Evolutionary conservation across 2,888 invertebrate genomes (phyloP).

Genomic region (Corbicula japonica): DNA sequence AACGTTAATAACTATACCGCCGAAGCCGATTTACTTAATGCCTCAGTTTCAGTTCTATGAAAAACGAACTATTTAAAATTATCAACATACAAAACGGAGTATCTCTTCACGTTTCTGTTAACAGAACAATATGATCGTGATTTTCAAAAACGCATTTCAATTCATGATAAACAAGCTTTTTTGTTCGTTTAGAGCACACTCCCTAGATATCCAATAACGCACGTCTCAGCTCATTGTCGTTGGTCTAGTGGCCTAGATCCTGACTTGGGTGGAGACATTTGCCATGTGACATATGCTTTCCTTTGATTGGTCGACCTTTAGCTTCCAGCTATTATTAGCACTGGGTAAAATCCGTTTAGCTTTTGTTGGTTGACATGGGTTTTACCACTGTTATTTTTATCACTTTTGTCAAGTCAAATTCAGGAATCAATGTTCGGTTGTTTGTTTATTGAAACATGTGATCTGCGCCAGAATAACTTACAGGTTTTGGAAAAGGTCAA

Average conservation of each 20-base stretch:
- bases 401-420: not conserved
- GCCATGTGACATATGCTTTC: not conserved
- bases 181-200: constrained; percentile 12
- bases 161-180: constrained; percentile 27
- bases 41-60: constrained; percentile 21
- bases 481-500: too few relatives aligned
- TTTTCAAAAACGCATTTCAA: constrained; percentile 32
- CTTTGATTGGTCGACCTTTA: too few relatives aligned
- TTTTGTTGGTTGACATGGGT: not conserved
- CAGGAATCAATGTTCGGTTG: too few relatives aligned
- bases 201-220: constrained; percentile 32
- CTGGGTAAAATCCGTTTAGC: not conserved
- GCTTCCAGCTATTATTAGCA: not conserved
- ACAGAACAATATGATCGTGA: constrained; percentile 32
- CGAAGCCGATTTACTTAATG: constrained; percentile 18
- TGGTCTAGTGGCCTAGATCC: constrained; percentile 5
- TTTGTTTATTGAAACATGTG: too few relatives aligned
- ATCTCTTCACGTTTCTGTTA: constrained; percentile 44
- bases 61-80: constrained; percentile 30
- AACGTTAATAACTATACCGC: constrained; percentile 22
- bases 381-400: not conserved
- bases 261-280: not conserved
- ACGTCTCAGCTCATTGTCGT: constrained; percentile 12
- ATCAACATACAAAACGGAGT: constrained; percentile 17
- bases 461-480: too few relatives aligned